Conservation (phyloP, 92 coral and sea anemone species). For the Muricea muricata region DNA sequence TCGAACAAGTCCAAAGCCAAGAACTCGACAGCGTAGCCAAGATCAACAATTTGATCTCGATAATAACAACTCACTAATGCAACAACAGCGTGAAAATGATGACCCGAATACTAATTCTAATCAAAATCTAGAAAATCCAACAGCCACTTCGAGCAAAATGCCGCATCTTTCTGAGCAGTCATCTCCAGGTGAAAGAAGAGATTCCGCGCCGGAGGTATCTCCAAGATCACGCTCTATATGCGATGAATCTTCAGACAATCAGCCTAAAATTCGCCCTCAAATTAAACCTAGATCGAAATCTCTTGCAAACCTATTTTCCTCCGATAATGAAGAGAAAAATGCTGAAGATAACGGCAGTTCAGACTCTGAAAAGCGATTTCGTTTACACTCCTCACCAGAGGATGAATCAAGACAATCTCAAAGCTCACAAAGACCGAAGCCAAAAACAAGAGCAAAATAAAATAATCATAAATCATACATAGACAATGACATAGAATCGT, state of each 20-base stretch:
- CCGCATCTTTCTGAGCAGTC: too few relatives aligned
- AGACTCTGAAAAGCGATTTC: not conserved
- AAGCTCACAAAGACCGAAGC: not conserved
- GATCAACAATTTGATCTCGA: not conserved
- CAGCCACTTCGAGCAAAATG: too few relatives aligned
- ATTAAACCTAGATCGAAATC: slow-evolving; percentile 5
- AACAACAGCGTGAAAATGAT: not conserved
- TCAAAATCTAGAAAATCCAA: too few relatives aligned
- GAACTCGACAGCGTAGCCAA: not conserved
- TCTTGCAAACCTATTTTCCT: not conserved
- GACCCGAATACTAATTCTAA: too few relatives aligned
- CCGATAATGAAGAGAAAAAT: not conserved
- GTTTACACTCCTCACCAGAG: not conserved
- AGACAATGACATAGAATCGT: not conserved
- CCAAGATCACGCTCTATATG: not conserved
- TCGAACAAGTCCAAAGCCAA: slow-evolving; percentile 1
- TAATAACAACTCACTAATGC: not conserved
- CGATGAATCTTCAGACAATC: not conserved
- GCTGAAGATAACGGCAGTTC: not conserved
- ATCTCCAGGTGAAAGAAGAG: too few relatives aligned
- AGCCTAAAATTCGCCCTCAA: not conserved
- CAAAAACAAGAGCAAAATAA: slow-evolving; percentile 7
- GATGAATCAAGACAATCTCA: not conserved
- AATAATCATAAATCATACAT: not conserved
- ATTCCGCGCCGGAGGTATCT: not conserved